These are phyloP conservation scores for Mimachlamys varia DNA, from an alignment of 2,888 invertebrate species.

Conservation along the genomic window DNA sequence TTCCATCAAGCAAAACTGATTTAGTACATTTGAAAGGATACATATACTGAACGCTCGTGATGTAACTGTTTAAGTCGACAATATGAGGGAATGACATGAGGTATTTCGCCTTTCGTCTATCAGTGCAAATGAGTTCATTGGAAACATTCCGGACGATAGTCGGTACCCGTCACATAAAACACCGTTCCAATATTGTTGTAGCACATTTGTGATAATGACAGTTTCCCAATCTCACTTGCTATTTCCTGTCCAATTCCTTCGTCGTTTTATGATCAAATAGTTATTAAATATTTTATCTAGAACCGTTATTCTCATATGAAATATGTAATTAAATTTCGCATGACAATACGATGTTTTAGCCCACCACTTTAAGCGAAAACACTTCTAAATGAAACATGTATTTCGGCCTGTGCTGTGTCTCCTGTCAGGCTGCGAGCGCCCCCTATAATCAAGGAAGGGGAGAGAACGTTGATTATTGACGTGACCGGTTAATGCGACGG, in stretches of 20 bases:
- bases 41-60: neutral
- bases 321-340: constrained; percentile 36
- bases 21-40: neutral
- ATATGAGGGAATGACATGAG: neutral
- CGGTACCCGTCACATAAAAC: neutral
- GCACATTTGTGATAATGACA: constrained; percentile 20
- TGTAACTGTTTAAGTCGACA: neutral
- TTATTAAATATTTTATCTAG: constrained; percentile 34
- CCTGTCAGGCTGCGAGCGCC: constrained; percentile 31
- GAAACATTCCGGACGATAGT: neutral
- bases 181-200: neutral
- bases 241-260: constrained; percentile 18
- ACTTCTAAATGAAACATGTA: constrained; percentile 32
- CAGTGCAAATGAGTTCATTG: neutral
- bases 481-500: constrained; percentile 3
- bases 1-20: too few species aligned
- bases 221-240: constrained; percentile 2
- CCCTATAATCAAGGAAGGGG: constrained; percentile 20
- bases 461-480: constrained; percentile 15
- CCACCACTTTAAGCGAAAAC: constrained; percentile 34
- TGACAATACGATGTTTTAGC: constrained; percentile 31
- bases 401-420: constrained; percentile 29
- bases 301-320: constrained; percentile 36
- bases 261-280: constrained; percentile 31
- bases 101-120: neutral